These are phyloP conservation scores for Cordylochernes scorpioides DNA, from an alignment of 2,888 invertebrate genomes.

Conservation along the genomic window DNA sequence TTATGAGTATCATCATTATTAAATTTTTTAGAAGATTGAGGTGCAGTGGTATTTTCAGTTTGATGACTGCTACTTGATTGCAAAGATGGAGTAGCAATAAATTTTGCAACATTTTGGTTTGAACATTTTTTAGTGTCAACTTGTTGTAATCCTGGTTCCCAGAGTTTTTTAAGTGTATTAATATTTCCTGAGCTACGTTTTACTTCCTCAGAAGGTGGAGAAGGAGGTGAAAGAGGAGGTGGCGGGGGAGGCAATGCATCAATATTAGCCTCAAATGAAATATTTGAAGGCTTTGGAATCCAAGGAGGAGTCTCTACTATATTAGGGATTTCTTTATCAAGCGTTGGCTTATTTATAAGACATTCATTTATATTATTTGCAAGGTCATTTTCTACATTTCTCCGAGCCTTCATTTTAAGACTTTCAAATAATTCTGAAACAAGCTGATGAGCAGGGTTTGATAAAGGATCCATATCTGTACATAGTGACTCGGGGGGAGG, in stretches of 20 bases:
- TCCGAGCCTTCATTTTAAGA: conserved; percentile 36
- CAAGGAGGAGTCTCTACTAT: too few relatives aligned
- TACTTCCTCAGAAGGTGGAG: conserved; percentile 36
- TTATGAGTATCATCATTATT: too few relatives aligned
- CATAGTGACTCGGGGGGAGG: conserved; percentile 1
- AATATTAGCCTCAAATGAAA: too few relatives aligned
- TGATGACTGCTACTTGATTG: too few relatives aligned
- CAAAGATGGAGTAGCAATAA: too few relatives aligned
- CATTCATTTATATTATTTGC: too few relatives aligned
- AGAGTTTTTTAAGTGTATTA: conserved; percentile 63
- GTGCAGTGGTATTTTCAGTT: too few relatives aligned
- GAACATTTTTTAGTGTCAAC: too few relatives aligned
- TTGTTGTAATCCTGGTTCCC: conserved; percentile 45
- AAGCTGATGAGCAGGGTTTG: conserved; percentile 29
- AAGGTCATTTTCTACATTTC: conserved; percentile 12
- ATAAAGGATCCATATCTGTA: conserved; percentile 3
- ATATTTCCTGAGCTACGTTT: conserved; percentile 73
- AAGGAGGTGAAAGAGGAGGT: conserved; percentile 4
- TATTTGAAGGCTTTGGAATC: too few relatives aligned
- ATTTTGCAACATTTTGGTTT: too few relatives aligned
- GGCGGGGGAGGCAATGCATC: conserved; percentile 16
- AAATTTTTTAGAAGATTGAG: too few relatives aligned
- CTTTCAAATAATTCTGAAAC: conserved; percentile 60
- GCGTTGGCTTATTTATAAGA: too few relatives aligned
- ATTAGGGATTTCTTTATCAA: conserved; percentile 12